Evolutionary conservation across 1,140 invertebrate species (phyloP).

Genomic region (Eciton burchellii): DNA sequence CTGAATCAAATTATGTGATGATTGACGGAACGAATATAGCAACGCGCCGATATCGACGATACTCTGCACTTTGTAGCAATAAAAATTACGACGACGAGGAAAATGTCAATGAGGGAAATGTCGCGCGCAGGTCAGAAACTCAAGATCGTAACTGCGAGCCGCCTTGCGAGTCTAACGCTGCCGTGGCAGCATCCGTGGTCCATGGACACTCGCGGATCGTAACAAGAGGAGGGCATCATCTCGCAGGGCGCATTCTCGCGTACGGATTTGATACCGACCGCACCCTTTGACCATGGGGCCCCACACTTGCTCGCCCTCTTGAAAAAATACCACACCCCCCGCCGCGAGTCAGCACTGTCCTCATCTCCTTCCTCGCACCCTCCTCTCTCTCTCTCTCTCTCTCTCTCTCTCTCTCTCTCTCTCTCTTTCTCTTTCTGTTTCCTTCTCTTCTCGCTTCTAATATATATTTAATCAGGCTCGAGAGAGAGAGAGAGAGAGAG

Average conservation of each 20-base stretch:
- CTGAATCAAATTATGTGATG: too few relatives aligned
- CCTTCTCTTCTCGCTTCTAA: conserved; percentile 76
- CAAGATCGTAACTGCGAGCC: too few relatives aligned
- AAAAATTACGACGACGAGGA: too few relatives aligned
- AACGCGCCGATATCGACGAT: too few relatives aligned
- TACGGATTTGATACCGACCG: conserved; percentile 72
- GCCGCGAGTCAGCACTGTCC: conserved; percentile 73
- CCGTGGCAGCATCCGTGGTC: conserved; percentile 1
- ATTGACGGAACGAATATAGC: too few relatives aligned
- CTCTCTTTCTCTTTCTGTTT: conserved; percentile 33
- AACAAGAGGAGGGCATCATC: conserved; percentile 62
- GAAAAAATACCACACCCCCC: conserved; percentile 84
- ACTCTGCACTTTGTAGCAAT: too few relatives aligned
- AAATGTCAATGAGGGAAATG: too few relatives aligned
- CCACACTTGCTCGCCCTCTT: conserved; percentile 72
- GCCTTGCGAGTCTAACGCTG: too few relatives aligned
- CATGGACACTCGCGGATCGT: conserved; percentile 60
- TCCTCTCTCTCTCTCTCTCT: conserved; percentile 22
- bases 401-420: conserved; percentile 32
- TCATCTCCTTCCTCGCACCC: conserved; percentile 58
- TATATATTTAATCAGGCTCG: conserved; percentile 84
- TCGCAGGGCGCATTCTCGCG: conserved; percentile 35
- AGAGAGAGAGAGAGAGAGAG: conserved; percentile 77
- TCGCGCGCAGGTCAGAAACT: too few relatives aligned
- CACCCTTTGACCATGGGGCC: conserved; percentile 75